Conservation (phyloP, 2,888 invertebrate genomes). For the Tridacna crocea region DNA sequence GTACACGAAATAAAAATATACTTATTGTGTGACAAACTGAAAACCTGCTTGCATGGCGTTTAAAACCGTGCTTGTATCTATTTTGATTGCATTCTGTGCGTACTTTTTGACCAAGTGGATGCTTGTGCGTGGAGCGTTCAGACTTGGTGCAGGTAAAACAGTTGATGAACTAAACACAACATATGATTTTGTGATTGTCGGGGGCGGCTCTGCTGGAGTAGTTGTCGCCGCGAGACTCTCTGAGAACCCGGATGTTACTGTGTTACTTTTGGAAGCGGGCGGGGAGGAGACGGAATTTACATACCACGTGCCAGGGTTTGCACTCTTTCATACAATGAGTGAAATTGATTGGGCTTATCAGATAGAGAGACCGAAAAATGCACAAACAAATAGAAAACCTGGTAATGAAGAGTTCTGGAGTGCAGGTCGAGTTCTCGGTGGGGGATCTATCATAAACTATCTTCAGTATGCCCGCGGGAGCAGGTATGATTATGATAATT, state of each 20-base stretch:
- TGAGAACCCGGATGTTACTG: neutral
- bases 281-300: neutral
- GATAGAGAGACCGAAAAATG: slow-evolving; percentile 29
- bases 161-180: neutral
- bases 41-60: neutral
- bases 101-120: neutral
- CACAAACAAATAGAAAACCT: slow-evolving; percentile 10
- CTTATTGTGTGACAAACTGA: neutral
- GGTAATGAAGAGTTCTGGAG: slow-evolving; percentile 22
- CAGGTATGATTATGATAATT: slow-evolving; percentile 36
- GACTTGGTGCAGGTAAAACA: neutral
- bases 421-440: slow-evolving; percentile 41
- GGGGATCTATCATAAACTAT: slow-evolving; percentile 38
- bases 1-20: too few species aligned
- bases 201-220: neutral
- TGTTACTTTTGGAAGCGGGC: slow-evolving; percentile 3
- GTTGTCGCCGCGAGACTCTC: slow-evolving; percentile 11
- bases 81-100: neutral
- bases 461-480: slow-evolving; percentile 39
- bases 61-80: neutral
- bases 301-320: slow-evolving; percentile 11
- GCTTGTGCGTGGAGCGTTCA: neutral
- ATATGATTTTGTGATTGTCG: slow-evolving; percentile 8
- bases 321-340: neutral
- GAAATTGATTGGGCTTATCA: slow-evolving; percentile 36